Evolutionary conservation across 2,888 invertebrate genomes (phyloP).

Genomic region (Morpho helenor): DNA sequence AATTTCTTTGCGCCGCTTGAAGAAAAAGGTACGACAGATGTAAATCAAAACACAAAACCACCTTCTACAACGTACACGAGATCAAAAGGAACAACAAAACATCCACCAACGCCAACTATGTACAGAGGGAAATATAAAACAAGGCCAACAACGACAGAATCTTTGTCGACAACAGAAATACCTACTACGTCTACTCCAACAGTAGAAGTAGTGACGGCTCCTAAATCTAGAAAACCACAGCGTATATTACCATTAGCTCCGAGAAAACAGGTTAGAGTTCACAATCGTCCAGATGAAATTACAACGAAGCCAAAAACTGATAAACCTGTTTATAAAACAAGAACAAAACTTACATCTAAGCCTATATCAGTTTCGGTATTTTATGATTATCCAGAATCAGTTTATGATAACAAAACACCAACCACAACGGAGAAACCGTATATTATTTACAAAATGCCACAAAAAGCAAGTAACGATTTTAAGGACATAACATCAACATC

Average conservation of each 20-base stretch:
- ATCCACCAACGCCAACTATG: slow-evolving; percentile 47
- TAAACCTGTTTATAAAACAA: slow-evolving; percentile 65
- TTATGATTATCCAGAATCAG: slow-evolving; percentile 68
- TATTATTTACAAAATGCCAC: slow-evolving; percentile 70
- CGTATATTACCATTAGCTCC: slow-evolving; percentile 53
- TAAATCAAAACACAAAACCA: slow-evolving; percentile 48
- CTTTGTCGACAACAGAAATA: slow-evolving; percentile 55
- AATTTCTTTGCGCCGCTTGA: slow-evolving; percentile 90
- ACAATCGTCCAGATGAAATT: slow-evolving; percentile 60
- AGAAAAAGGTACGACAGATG: slow-evolving; percentile 58
- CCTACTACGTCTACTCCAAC: slow-evolving; percentile 65
- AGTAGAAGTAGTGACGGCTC: slow-evolving; percentile 60
- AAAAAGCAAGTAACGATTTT: slow-evolving; percentile 50
- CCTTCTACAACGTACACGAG: slow-evolving; percentile 47
- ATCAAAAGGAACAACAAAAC: slow-evolving; percentile 53
- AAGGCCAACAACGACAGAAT: slow-evolving; percentile 59
- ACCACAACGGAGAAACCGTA: slow-evolving; percentile 72
- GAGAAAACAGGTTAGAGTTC: slow-evolving; percentile 64
- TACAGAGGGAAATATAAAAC: slow-evolving; percentile 63
- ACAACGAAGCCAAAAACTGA: slow-evolving; percentile 62
- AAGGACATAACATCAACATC: slow-evolving; percentile 78
- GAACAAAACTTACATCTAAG: slow-evolving; percentile 72
- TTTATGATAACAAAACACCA: slow-evolving; percentile 64
- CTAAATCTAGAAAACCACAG: slow-evolving; percentile 59
- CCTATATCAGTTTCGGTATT: slow-evolving; percentile 70